These are phyloP conservation scores for Idaea aversata DNA, from an alignment of 2,888 invertebrate genomes.

Conservation along the genomic window DNA sequence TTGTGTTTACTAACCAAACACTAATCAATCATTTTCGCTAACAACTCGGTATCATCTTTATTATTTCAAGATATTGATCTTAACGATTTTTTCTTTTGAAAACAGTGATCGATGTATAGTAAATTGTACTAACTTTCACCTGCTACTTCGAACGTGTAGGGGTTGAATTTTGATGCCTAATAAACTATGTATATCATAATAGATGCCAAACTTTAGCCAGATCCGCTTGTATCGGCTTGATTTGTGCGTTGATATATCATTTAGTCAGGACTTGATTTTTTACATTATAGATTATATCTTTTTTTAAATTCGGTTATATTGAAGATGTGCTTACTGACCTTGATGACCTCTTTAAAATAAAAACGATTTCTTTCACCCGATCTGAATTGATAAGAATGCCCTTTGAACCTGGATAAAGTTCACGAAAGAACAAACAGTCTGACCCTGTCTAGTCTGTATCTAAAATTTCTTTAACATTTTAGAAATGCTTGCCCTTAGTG, in stretches of 20 bases:
- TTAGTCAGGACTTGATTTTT: no score
- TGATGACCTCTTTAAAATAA: not conserved
- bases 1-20: conserved; percentile 60
- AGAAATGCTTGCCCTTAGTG: not conserved
- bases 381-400: not conserved
- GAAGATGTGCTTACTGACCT: not conserved
- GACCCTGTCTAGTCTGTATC: not conserved
- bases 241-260: no score
- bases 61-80: conserved; percentile 28
- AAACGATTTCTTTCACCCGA: not conserved
- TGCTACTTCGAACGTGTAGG: no score
- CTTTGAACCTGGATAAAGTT: not conserved
- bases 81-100: not conserved
- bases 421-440: not conserved
- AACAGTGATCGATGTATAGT: not conserved
- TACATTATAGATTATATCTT: not conserved
- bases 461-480: not conserved
- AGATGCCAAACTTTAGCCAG: no score
- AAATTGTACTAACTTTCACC: no score
- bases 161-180: no score
- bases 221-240: no score
- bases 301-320: not conserved
- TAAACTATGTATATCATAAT: no score
- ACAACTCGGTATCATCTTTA: conserved; percentile 37
- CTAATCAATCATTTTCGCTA: conserved; percentile 58